Conservation (phyloP, 2,888 invertebrate species). For the Gasteruption jaculator region DNA sequence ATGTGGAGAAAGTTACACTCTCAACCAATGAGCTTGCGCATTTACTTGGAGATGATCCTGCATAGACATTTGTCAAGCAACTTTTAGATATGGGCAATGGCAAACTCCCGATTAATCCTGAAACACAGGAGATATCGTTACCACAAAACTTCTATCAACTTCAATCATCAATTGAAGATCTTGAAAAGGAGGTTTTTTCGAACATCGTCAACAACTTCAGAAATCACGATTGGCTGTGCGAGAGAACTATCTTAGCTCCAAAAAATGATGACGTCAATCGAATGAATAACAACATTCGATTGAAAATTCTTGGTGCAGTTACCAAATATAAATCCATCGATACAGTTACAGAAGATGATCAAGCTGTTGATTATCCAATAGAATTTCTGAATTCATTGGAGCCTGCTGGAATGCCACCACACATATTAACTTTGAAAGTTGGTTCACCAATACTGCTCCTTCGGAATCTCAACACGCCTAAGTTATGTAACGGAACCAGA, state of each 20-base stretch:
- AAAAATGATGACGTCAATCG: slow-evolving; percentile 6
- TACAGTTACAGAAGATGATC: slow-evolving; percentile 12
- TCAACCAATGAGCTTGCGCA: slow-evolving; percentile 19
- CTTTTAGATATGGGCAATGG: slow-evolving; percentile 23
- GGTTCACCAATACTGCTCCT: slow-evolving; percentile 20
- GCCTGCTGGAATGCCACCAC: slow-evolving; percentile 6
- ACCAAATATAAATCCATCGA: slow-evolving; percentile 13
- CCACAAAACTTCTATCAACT: slow-evolving; percentile 20
- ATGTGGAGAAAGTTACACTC: slow-evolving; percentile 19
- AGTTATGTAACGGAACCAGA: slow-evolving; percentile 20
- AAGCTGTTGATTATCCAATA: slow-evolving; percentile 25
- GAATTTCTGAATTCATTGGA: slow-evolving; percentile 18
- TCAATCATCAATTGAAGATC: slow-evolving; percentile 7
- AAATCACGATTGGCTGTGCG: neutral
- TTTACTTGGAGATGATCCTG: slow-evolving; percentile 11
- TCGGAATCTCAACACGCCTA: slow-evolving; percentile 21
- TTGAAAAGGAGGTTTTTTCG: slow-evolving; percentile 1
- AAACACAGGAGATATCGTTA: slow-evolving; percentile 15
- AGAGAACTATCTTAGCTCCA: slow-evolving; percentile 9
- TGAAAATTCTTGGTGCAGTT: neutral
- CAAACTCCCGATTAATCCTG: slow-evolving; percentile 7
- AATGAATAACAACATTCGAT: slow-evolving; percentile 7
- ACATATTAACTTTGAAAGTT: slow-evolving; percentile 19
- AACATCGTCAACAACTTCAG: slow-evolving; percentile 1
- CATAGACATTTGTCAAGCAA: slow-evolving; percentile 17